Evolutionary conservation across 2,888 invertebrate genomes (phyloP).

Genomic region (Ditula angustiorana): DNA sequence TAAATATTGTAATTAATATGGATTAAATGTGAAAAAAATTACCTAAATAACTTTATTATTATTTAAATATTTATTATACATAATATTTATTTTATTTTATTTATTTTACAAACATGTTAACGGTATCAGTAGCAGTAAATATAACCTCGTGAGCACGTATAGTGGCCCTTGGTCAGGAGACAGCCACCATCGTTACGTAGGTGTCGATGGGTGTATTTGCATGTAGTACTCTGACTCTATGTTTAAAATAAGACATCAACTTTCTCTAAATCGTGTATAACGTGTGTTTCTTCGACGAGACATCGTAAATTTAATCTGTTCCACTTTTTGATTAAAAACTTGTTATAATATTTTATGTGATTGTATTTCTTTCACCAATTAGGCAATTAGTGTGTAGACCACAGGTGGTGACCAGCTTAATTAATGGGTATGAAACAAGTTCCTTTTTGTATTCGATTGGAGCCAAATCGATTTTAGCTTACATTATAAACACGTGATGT

Average conservation of each 20-base stretch:
- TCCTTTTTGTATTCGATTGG: background rate
- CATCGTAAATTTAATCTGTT: constrained; percentile 40
- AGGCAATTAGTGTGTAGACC: constrained; percentile 13
- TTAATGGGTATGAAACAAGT: background rate
- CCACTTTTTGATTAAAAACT: constrained; percentile 39
- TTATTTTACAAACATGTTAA: too few species aligned
- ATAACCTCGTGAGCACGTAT: background rate
- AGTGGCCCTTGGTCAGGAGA: background rate
- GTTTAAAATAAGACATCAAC: constrained; percentile 24
- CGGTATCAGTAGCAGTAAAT: background rate
- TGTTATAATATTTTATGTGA: constrained; percentile 16
- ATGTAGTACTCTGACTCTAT: constrained; percentile 16
- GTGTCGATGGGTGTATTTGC: constrained; percentile 10
- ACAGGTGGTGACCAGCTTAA: constrained; percentile 17
- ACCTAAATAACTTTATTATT: too few species aligned
- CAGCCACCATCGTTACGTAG: constrained; percentile 7
- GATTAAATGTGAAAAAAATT: too few species aligned
- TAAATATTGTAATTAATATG: too few species aligned
- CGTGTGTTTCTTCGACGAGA: constrained; percentile 27
- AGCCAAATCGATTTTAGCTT: background rate
- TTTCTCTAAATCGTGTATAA: constrained; percentile 37
- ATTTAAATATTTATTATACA: too few species aligned
- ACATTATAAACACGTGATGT: background rate
- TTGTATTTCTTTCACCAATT: constrained; percentile 35
- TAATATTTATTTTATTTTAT: too few species aligned